phyloP scores from a whole-genome alignment of 2,113 vertebrate genomes.

The Podilymbus podiceps region DNA sequence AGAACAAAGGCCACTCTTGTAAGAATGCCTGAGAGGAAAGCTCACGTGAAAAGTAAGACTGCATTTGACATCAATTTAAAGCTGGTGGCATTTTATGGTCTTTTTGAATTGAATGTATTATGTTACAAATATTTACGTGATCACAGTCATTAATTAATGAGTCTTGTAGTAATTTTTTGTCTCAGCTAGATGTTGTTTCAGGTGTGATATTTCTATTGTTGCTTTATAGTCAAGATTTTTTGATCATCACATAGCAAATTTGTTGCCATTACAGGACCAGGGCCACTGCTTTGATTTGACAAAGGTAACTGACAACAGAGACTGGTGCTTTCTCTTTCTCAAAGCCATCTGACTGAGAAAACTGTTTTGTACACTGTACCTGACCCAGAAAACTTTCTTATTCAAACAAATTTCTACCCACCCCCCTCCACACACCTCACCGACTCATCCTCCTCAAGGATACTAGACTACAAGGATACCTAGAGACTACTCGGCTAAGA shows the following conservation, averaged over 20 bases:
- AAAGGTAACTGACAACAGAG: not conserved
- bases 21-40: not conserved
- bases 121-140: not conserved
- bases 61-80: not conserved
- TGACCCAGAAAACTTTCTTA: not conserved
- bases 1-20: not conserved
- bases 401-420: not conserved
- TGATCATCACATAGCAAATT: not conserved
- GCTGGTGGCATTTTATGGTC: not conserved
- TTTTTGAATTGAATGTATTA: not conserved
- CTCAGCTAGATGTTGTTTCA: not conserved
- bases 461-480: not conserved
- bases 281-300: not conserved
- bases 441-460: not conserved
- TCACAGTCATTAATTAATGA: not conserved
- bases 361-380: not conserved
- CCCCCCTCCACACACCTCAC: not conserved
- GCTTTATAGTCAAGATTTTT: not conserved
- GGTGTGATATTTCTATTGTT: not conserved
- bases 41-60: not conserved
- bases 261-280: not conserved
- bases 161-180: not conserved
- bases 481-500: not conserved
- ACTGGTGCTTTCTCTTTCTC: not conserved
- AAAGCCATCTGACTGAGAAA: not conserved